A percentile compares a stretch with the other conserved stretches of the same genome.
Conservation (phyloP, 2,797 vertebrate species). For the Petrocephalus sullivani region DNA sequence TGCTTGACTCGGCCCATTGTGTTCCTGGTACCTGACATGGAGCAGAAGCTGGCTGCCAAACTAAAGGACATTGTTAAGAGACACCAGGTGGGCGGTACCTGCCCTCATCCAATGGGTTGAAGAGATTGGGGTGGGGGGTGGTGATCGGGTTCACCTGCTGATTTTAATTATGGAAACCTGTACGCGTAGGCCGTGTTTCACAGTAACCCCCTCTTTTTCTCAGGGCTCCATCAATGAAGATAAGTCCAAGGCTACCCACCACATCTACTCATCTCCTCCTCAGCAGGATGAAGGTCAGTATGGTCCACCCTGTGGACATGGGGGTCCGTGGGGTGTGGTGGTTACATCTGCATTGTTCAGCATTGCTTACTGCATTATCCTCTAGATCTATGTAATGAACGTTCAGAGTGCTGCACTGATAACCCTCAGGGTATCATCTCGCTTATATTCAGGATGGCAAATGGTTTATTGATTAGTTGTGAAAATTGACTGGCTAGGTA, state of each 20-base stretch:
- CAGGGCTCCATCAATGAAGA: constrained; percentile 93
- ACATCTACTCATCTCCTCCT: constrained; percentile 77
- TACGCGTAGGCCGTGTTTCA: background rate
- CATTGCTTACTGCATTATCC: background rate
- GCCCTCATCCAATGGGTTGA: background rate
- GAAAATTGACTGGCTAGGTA: background rate
- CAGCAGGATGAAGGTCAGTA: constrained; percentile 81
- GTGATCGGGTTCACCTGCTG: background rate
- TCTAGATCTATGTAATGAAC: background rate
- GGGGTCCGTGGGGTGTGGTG: background rate
- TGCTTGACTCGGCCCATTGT: constrained; percentile 88
- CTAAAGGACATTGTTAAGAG: constrained; percentile 96
- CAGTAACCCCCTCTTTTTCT: background rate
- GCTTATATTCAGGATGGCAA: background rate
- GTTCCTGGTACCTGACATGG: constrained; percentile 87
- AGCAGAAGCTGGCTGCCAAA: constrained; percentile 86
- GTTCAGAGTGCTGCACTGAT: background rate
- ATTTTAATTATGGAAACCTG: background rate
- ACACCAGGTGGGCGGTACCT: constrained; percentile 75
- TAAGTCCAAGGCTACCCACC: constrained; percentile 91
- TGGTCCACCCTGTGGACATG: background rate
- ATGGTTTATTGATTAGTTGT: background rate
- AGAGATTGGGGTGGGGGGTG: background rate
- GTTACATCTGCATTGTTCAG: background rate
- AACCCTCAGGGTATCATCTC: background rate